Conservation (phyloP, 2,797 vertebrate genomes). For the Parauchenoglanis punctatus region DNA sequence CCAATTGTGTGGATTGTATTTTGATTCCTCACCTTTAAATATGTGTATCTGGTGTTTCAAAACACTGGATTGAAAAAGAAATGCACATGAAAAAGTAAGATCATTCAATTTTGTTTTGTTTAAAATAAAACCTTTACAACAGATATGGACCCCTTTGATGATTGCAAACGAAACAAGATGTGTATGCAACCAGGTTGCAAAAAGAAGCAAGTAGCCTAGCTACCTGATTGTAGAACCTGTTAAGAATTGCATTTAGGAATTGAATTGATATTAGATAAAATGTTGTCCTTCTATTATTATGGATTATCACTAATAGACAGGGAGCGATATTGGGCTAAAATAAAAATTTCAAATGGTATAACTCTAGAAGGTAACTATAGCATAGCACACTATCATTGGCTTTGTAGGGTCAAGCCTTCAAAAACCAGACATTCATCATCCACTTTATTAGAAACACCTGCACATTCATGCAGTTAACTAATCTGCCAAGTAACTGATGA, state of each 20-base stretch:
- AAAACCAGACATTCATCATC: no score
- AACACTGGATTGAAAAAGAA: neutral
- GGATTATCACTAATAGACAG: neutral
- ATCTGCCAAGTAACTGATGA: neutral
- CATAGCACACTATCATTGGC: neutral
- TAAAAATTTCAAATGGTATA: neutral
- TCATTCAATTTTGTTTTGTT: neutral
- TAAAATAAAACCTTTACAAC: neutral
- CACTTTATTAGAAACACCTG: no score
- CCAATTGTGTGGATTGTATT: neutral
- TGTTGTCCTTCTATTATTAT: neutral
- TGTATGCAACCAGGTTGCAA: neutral
- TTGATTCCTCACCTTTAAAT: neutral
- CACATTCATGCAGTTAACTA: no score
- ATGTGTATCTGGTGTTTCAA: neutral
- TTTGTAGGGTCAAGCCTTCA: neutral
- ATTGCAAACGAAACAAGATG: neutral
- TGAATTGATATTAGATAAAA: neutral
- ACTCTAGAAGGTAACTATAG: neutral
- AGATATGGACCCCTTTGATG: neutral
- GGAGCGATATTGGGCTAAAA: neutral
- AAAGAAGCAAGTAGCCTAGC: neutral
- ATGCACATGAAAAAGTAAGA: neutral
- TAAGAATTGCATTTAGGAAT: neutral
- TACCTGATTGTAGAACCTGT: neutral